These are phyloP conservation scores for Agrenia bidenticulata DNA, from an alignment of 2,888 invertebrate species.

Conservation along the genomic window DNA sequence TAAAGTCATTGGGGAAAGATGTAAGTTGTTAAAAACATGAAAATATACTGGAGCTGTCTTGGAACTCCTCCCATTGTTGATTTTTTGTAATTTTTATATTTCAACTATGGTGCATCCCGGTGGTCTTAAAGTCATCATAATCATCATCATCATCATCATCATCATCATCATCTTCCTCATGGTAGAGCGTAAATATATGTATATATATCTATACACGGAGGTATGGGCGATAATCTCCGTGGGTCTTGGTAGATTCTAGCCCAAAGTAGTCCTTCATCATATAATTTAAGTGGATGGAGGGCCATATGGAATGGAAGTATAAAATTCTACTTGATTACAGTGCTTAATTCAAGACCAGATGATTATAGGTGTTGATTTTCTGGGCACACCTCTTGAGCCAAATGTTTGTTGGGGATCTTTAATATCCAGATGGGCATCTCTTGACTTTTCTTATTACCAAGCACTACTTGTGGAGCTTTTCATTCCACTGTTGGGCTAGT, in stretches of 20 bases:
- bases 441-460: slow-evolving; percentile 3
- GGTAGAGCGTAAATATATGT: too few relatives aligned
- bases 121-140: slow-evolving; percentile 40
- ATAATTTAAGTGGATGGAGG: slow-evolving; percentile 1
- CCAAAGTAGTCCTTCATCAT: too few relatives aligned
- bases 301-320: slow-evolving; percentile 39
- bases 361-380: slow-evolving; percentile 54
- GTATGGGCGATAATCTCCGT: too few relatives aligned
- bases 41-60: slow-evolving; percentile 52
- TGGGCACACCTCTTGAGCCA: slow-evolving; percentile 49
- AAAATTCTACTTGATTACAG: slow-evolving; percentile 53
- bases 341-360: slow-evolving; percentile 53
- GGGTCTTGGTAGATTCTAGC: too few relatives aligned
- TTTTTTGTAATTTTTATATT: slow-evolving; percentile 37
- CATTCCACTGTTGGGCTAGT: neutral
- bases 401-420: slow-evolving; percentile 25
- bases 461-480: neutral
- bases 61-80: slow-evolving; percentile 51
- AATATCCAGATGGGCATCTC: neutral
- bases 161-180: neutral
- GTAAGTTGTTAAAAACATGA: slow-evolving; percentile 48
- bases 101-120: slow-evolving; percentile 45
- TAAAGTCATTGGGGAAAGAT: slow-evolving; percentile 52
- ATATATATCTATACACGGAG: too few relatives aligned
- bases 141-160: slow-evolving; percentile 8